Base-by-base conservation (phyloP, 2,888 invertebrate genomes). In the Zygaena filipendulae region DNA sequence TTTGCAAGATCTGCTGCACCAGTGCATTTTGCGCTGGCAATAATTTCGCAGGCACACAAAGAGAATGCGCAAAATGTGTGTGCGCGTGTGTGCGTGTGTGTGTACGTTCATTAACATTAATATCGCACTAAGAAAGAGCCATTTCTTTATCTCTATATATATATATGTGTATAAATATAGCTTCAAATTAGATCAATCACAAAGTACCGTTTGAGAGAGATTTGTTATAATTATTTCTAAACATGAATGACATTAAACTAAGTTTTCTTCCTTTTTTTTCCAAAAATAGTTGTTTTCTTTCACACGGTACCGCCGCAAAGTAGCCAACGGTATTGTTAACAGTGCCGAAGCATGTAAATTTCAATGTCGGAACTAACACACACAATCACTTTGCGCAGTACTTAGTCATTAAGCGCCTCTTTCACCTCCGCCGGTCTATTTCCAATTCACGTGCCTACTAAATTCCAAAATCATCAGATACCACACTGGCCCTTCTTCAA, bases 61-160 rank as follows among this genome's bases (percentile, higher is more conserved):
- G 40, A n/a, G n/a, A n/a, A n/a, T n/a, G n/a, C n/a, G n/a, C n/a
- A n/a, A n/a, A n/a, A n/a, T 35, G 44, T 49, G 56, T 58, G 69
- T 66, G 66, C 68, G 71, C 54, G 67, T 49, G 64, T 61, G 71
- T 62, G 69, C 53, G 61, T 59, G 72, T 74, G 72, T 72, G 66
- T 74, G 66, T 62, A 58, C 59, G 68, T 69, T 61, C 63, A 58
- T 62, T 67, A 70, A 64, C 63, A 58, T 36, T 25, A 29, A n/a
- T n/a, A n/a, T 45, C 46, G 49, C 58, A 54, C 56, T 49, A 47
- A 49, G 41, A 33, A 33, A 34, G 46, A 49, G 46, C 49, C 43
- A 44, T 45, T 38, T 38, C 33, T 35, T 32, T 34, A 40, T 25
- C 33, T n/a, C n/a, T n/a, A n/a, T n/a, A n/a, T n/a, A n/a, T n/a